These are phyloP conservation scores for Thamnaconus septentrionalis DNA, from an alignment of 2,113 vertebrate genomes.

Conservation along the genomic window DNA sequence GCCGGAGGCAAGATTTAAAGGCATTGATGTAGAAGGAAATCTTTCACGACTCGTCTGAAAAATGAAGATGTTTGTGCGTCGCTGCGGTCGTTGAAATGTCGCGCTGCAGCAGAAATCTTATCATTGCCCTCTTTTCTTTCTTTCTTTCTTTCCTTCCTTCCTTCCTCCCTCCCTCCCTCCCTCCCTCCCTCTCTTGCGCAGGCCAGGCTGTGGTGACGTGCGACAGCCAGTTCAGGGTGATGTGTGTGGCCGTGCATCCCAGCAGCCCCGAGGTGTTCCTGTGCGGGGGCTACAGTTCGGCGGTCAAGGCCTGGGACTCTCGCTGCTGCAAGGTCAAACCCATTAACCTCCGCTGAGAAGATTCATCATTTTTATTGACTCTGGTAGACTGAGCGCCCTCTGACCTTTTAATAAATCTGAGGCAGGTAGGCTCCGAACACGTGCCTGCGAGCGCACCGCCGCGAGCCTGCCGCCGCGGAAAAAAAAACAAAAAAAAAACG, in stretches of 20 bases:
- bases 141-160: no score
- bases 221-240: conserved; percentile 85
- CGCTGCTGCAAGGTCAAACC: conserved; percentile 85
- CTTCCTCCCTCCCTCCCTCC: not conserved
- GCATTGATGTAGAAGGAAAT: no score
- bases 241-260: conserved; percentile 82
- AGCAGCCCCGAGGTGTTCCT: conserved; percentile 82
- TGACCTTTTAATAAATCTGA: conserved; percentile 26
- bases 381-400: conserved; percentile 11
- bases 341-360: conserved; percentile 36
- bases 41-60: no score
- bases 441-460: not conserved
- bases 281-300: conserved; percentile 90
- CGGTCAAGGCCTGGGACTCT: conserved; percentile 91
- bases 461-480: not conserved
- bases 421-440: conserved; percentile 1
- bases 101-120: no score
- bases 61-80: no score
- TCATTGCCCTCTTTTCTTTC: no score
- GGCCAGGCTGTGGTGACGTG: conserved; percentile 81
- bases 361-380: conserved; percentile 42
- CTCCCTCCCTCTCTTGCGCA: conserved; percentile 42
- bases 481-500: not conserved
- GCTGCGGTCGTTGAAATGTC: no score
- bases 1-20: no score